These are phyloP conservation scores for Cosmopolites sordidus DNA, from an alignment of 2,888 invertebrate species.

Conservation along the genomic window DNA sequence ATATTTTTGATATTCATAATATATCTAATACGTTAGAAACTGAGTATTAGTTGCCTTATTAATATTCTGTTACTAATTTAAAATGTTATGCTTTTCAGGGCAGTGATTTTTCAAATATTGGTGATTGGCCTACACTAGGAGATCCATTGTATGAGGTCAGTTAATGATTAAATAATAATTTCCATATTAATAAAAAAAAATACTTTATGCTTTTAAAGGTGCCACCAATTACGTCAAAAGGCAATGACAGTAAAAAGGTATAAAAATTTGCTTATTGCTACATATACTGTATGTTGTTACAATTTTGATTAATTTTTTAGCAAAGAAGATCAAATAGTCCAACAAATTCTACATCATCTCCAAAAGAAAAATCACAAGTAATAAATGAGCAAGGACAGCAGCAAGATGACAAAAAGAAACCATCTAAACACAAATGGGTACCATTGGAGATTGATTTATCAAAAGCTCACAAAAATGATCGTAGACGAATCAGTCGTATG, in stretches of 20 bases:
- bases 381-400: slow-evolving; percentile 46
- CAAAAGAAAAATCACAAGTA: slow-evolving; percentile 37
- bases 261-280: too few relatives aligned
- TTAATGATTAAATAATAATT: slow-evolving; percentile 16
- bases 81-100: slow-evolving; percentile 63
- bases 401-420: slow-evolving; percentile 51
- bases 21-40: too few relatives aligned
- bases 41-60: too few relatives aligned
- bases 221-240: background rate
- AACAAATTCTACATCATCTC: slow-evolving; percentile 21
- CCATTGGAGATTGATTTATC: slow-evolving; percentile 83
- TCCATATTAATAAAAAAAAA: background rate
- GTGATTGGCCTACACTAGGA: slow-evolving; percentile 89
- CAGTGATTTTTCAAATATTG: slow-evolving; percentile 79
- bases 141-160: slow-evolving; percentile 55
- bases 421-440: slow-evolving; percentile 79
- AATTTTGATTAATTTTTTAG: slow-evolving; percentile 8
- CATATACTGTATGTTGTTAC: background rate
- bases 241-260: slow-evolving; percentile 18
- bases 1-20: too few relatives aligned
- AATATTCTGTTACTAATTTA: too few relatives aligned
- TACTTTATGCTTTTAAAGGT: slow-evolving; percentile 2
- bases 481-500: slow-evolving; percentile 45
- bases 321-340: slow-evolving; percentile 29
- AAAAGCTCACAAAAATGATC: slow-evolving; percentile 64